Percentiles rank a stretch among this genome's conserved stretches.
phyloP scores from a whole-genome alignment of 2,113 vertebrate genomes.

The Pachypanchax playfairii region DNA sequence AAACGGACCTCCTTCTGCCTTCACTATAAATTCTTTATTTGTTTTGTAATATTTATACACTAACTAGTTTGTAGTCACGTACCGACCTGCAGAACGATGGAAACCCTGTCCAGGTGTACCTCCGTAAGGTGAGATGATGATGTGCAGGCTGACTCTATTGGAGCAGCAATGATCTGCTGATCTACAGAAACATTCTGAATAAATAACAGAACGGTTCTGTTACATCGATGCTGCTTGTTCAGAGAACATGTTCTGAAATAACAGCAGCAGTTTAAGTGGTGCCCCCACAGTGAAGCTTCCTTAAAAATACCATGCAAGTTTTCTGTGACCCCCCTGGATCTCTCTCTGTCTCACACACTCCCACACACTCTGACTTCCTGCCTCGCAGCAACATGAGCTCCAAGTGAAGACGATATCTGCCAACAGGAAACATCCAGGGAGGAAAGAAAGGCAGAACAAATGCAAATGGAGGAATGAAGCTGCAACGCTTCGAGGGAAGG shows the following conservation, averaged over 20 bases:
- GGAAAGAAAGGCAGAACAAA: slow-evolving; percentile 36
- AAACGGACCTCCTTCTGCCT: too few relatives aligned
- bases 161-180: neutral
- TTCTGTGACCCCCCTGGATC: slow-evolving; percentile 45
- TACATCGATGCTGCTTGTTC: slow-evolving; percentile 46
- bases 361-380: slow-evolving; percentile 8
- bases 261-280: slow-evolving; percentile 29
- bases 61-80: too few relatives aligned
- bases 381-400: slow-evolving; percentile 51
- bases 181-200: slow-evolving; percentile 32
- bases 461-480: slow-evolving; percentile 35
- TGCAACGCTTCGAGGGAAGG: slow-evolving; percentile 54
- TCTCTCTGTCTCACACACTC: slow-evolving; percentile 4
- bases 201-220: slow-evolving; percentile 2
- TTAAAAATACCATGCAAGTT: slow-evolving; percentile 49
- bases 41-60: too few relatives aligned
- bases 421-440: slow-evolving; percentile 50
- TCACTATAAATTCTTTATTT: too few relatives aligned
- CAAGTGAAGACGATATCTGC: slow-evolving; percentile 48
- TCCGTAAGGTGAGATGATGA: too few relatives aligned
- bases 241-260: slow-evolving; percentile 45
- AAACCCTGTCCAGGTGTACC: slow-evolving; percentile 1
- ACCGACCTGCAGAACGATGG: slow-evolving; percentile 4
- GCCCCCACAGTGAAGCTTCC: slow-evolving; percentile 20
- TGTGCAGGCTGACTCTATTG: too few relatives aligned